Base-by-base conservation (phyloP, 2,797 vertebrate species). In the Avahi laniger region DNA sequence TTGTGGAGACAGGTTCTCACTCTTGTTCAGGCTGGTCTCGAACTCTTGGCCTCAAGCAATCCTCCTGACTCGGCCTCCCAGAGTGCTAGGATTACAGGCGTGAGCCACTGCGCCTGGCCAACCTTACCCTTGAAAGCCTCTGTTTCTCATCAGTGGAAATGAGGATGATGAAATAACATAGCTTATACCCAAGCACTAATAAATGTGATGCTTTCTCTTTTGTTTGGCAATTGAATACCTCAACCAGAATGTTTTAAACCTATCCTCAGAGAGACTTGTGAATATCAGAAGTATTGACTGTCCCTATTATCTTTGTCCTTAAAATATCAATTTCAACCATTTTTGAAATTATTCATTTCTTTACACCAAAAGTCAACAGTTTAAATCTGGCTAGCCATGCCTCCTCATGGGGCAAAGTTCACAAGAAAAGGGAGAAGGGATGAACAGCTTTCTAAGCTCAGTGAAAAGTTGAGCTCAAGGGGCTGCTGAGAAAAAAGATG, bases 271-370 rank as follows among this genome's bases (percentile, higher is more conserved):
- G 33, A 91, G 85, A 91, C 57, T 59, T 89, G 17, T 50, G 54
- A 86, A 91, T 30, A 79, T 57, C 46, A 65, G 50, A 93, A 94
- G n/a, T 79, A 93, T 1, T 46, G 33, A 80, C 22, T 6, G 1
- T 88, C 11, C 59, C 28, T 59, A 91, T 81, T 82, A 63, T 26
- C 22, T 81, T 81, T 63, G 78, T 91, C 43, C 83, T 83, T 90
- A 83, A 82, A 94, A 69, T 35, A 95, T 13, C 18, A 57, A 89
- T 84, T 93, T 88, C 28, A 95, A 94, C 38, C 35, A 91, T 50
- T 78, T 95, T 57, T 95, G 26, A 89, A 90, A 85, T 30, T 83
- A 8, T 80, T 96, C 48, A 78, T 93, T 95, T 95, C 50, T 94
- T 89, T 81, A 96, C 57, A 52, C 20, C 17, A 20, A 82, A 94